Conservation (phyloP, 2,797 vertebrate species). For the Micropoecilia bifurca region DNA sequence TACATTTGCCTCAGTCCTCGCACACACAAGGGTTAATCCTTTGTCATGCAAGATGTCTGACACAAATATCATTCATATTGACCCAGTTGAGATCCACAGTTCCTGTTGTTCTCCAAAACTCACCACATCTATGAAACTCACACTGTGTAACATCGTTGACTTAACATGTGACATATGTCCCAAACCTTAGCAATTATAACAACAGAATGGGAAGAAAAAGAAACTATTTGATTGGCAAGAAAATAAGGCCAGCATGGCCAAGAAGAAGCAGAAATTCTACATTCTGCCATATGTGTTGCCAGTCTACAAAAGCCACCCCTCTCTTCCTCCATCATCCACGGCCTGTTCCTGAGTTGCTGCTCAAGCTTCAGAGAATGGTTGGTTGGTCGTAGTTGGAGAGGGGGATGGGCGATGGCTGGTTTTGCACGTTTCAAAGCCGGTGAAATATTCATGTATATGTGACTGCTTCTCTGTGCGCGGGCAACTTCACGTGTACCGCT, state of each 20-base stretch:
- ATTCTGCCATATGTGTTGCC: conserved; percentile 47
- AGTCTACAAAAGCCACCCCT: conserved; percentile 35
- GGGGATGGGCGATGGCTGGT: conserved; percentile 54
- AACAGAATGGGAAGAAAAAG: not conserved
- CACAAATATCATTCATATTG: not conserved
- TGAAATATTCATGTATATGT: conserved; percentile 82
- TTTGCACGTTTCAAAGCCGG: conserved; percentile 70
- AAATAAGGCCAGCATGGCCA: not conserved
- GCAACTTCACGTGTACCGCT: conserved; percentile 64
- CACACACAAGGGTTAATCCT: not conserved
- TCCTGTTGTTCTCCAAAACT: not conserved
- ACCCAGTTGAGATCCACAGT: not conserved
- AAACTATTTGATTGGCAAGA: not conserved
- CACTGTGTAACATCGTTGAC: not conserved
- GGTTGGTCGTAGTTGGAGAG: conserved; percentile 20
- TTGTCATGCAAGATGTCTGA: not conserved
- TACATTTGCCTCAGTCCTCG: no score
- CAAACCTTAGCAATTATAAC: not conserved
- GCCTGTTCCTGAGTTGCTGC: conserved; percentile 44
- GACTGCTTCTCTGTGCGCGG: conserved; percentile 68
- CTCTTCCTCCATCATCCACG: conserved; percentile 62
- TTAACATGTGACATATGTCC: not conserved
- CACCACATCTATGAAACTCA: not conserved
- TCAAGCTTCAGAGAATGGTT: conserved; percentile 46
- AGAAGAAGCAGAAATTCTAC: not conserved